A percentile compares a stretch with the other conserved stretches of the same genome.
phyloP scores from a whole-genome alignment of 1,140 invertebrate species.

The Ceratoteleas bidentatus region DNA sequence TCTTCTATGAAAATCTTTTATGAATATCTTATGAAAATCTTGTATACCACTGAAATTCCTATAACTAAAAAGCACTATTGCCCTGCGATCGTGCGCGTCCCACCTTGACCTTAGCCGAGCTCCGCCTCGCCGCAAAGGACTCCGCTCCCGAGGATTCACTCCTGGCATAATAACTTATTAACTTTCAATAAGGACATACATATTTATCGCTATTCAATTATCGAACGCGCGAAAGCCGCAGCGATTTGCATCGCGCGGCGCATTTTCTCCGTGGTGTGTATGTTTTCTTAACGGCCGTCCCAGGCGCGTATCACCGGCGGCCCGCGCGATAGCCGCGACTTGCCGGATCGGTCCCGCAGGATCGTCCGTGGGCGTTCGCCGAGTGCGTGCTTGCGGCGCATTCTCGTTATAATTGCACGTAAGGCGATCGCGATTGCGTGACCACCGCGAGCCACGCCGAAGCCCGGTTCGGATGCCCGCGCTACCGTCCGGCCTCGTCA shows the following conservation, averaged over 20 bases:
- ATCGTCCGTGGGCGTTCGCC: conserved; percentile 59
- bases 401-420: conserved; percentile 70
- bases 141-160: conserved; percentile 31
- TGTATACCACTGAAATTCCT: too few species aligned
- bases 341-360: conserved; percentile 50
- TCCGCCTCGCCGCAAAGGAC: not conserved
- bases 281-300: conserved; percentile 32
- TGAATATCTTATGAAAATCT: too few species aligned
- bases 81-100: too few species aligned
- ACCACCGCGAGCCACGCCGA: conserved; percentile 56
- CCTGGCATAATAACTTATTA: conserved; percentile 59
- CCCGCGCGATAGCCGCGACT: conserved; percentile 41
- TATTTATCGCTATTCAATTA: conserved; percentile 65
- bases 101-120: conserved; percentile 22
- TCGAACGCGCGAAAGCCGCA: conserved; percentile 41
- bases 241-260: conserved; percentile 53
- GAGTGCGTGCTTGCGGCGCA: conserved; percentile 65
- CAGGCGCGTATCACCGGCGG: conserved; percentile 35
- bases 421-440: conserved; percentile 67
- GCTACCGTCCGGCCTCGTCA: conserved; percentile 68
- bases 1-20: too few species aligned
- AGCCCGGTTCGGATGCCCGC: conserved; percentile 27
- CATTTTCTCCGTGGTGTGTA: conserved; percentile 50
- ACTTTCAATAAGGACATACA: conserved; percentile 64
- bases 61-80: too few species aligned